Conservation (phyloP, 92 coral and sea anemone genomes). For the Zoanthus solanderi region DNA sequence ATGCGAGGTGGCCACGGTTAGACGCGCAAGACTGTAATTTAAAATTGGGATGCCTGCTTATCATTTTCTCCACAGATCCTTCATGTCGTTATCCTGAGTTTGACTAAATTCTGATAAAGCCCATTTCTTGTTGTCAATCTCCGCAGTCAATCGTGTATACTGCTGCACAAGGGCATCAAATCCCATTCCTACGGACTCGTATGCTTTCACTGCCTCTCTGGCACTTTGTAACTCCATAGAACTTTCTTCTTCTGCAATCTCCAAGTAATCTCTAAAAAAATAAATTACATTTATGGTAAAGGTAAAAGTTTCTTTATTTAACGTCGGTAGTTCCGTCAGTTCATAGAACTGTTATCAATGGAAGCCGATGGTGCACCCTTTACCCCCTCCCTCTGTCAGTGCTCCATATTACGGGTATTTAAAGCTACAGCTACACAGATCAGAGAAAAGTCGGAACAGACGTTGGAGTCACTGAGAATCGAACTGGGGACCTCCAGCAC, state of each 20-base stretch:
- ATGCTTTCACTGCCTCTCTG: conserved; percentile 81
- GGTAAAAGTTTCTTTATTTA: too few species aligned
- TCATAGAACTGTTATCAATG: too few species aligned
- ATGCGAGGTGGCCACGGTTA: too few species aligned
- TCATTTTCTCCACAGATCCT: conserved; percentile 78
- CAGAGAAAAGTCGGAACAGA: too few species aligned
- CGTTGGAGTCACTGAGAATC: too few species aligned
- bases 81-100: conserved; percentile 67
- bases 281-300: neutral
- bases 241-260: conserved; percentile 81
- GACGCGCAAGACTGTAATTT: too few species aligned
- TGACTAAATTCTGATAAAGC: conserved; percentile 92
- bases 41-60: neutral
- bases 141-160: conserved; percentile 77
- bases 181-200: conserved; percentile 98
- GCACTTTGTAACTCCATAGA: conserved; percentile 79
- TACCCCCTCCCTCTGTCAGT: too few species aligned
- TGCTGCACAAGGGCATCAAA: conserved; percentile 90
- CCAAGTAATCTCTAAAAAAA: conserved; percentile 72
- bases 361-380: too few species aligned
- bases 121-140: conserved; percentile 99
- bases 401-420: too few species aligned
- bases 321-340: too few species aligned
- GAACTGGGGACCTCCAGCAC: too few species aligned
- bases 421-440: too few species aligned